Evolutionary conservation across 2,797 vertebrate genomes (phyloP), one percentile per base, ranked within the genome.

Genomic region (Pipistrellus nathusii): DNA sequence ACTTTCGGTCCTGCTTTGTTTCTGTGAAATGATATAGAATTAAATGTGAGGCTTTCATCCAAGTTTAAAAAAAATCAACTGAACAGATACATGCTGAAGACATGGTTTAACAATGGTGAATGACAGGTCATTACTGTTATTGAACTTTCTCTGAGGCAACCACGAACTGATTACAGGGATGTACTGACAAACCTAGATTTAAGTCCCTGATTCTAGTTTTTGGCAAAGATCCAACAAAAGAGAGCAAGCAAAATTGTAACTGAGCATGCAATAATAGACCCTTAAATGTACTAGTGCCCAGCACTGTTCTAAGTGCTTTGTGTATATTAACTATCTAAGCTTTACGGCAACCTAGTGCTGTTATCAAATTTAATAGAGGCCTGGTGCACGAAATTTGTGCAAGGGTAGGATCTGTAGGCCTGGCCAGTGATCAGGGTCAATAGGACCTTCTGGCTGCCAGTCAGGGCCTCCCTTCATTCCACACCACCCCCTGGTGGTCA

Each of bases 11-110:
- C 59, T 53, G 8, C 13, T 53, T 12, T 59, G 11, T 86, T 92
- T 85, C 38, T 18, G 18, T 62, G 53, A 94, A 73, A 71, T 55
- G 48, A 90, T 77, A 53, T 57, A 71, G 72, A 77, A 66, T 86
- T 78, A 85, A 77, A 27, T 55, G 11, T 57, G 68, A 82, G 48
- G 9, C 21, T 94, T 92, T 66, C 7, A 80, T 91, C 30, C n/a
- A 80, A 66, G 13, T 46, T 90, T 25, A 8, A 75, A 76, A 91
- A 27, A 46, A 73, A 64, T 84, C 85, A 93, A 13, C 3, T 46
- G 21, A 15, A 73, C 12, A 88, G 46, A 71, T 91, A 8, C 10
- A 62, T 30, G 35, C 78, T 57, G 59, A 93, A 85, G 72, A 68
- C 14, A 44, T 27, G 64, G 55, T 80, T 71, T 77, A 88, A 35